Conservation (phyloP, 2,888 invertebrate species). For the Mesorhabditis spiculigera region DNA sequence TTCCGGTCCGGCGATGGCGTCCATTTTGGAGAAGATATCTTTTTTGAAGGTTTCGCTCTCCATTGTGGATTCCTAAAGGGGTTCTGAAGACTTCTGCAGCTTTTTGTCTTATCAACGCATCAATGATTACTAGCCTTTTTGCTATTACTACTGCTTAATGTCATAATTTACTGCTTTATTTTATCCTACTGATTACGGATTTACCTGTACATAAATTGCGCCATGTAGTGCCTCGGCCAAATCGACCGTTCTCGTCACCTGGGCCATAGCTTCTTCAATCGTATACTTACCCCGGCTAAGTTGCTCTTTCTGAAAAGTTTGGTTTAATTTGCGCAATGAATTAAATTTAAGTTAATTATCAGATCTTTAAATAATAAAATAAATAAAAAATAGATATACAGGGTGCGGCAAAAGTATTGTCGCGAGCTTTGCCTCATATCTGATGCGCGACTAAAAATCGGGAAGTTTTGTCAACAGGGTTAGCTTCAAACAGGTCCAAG, state of each 20-base stretch:
- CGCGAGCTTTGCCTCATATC: too few species aligned
- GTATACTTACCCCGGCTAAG: slow-evolving; percentile 27
- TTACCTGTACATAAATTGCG: slow-evolving; percentile 34
- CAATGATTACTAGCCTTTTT: too few species aligned
- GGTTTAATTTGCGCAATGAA: background rate
- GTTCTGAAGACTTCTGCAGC: background rate
- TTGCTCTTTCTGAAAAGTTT: slow-evolving; percentile 61
- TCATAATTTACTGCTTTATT: too few species aligned
- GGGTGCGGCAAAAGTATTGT: too few species aligned
- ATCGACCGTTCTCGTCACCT: slow-evolving; percentile 21
- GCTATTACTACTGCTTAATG: too few species aligned
- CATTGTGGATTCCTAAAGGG: slow-evolving; percentile 80
- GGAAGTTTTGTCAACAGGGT: too few species aligned
- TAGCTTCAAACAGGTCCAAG: too few species aligned
- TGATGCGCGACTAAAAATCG: too few species aligned
- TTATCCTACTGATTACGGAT: too few species aligned
- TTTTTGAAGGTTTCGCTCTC: slow-evolving; percentile 81
- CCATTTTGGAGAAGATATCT: slow-evolving; percentile 74
- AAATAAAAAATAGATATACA: slow-evolving; percentile 29
- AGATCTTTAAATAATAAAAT: background rate
- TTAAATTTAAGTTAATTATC: too few species aligned
- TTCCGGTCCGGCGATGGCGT: slow-evolving; percentile 59
- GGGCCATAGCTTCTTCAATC: slow-evolving; percentile 38
- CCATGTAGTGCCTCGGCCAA: slow-evolving; percentile 25
- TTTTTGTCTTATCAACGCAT: background rate